Base-by-base conservation (phyloP, 2,113 vertebrate genomes). In the Orcinus orca region DNA sequence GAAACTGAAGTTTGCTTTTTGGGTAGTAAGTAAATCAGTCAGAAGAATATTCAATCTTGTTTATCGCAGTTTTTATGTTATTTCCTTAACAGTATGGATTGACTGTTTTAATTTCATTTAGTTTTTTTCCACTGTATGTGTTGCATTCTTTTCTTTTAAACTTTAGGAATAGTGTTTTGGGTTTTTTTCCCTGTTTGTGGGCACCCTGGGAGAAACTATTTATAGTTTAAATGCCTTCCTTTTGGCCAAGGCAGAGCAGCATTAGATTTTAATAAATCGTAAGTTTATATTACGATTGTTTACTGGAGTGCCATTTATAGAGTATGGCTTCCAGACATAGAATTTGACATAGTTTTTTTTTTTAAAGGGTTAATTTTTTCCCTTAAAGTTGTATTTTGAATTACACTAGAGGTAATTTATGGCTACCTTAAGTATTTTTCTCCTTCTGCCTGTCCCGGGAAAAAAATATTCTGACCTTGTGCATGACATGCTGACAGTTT, bases 201-300 rank as follows among this genome's bases (percentile, higher is more conserved):
- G 8, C 25, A 88, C 21, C n/a, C 23, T 82, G 44, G 29, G 12
- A 65, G 93, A 90, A 88, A 8, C 26, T 80, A n/a, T 53, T 93
- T 95, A 20, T 88, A 76, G 53, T 82, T 93, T 76, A 82, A 95
- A 58, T 89, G 25, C 21, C 18, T 86, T 73, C 8, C 23, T 33
- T 91, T 92, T 96, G 85, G 38, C 71, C 47, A 62, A 60, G 91
- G 38, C 73, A 73, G 50, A 79, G n/a, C 12, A 95, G 60, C 93
- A 82, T 93, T 94, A 41, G n/a, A 83, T 95, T 95, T 92, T 86
- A 90, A 84, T 71, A 96, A 91, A 71, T 88, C n/a, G 55, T 65
- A 74, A 81, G 84, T 94, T 95, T 88, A 92, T 96, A 50, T 47
- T 26, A 29, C 84, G 38, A 65, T 63, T 68, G 38, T 55, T 94